Evolutionary conservation across 2,888 invertebrate genomes (phyloP).

Genomic region (Polyploca ridens): DNA sequence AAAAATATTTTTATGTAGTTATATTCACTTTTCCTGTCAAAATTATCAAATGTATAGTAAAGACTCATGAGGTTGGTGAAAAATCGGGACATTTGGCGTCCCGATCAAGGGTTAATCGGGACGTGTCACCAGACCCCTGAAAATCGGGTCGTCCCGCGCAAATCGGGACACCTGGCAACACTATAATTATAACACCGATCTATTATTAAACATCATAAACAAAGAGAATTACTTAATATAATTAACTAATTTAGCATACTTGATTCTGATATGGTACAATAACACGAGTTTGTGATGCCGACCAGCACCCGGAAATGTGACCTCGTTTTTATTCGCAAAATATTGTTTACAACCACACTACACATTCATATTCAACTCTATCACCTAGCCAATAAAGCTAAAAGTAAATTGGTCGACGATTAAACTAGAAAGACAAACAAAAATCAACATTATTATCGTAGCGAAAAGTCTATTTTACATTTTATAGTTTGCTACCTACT

Average conservation of each 20-base stretch:
- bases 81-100: no score
- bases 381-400: conserved; percentile 22
- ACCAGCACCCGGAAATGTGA: conserved; percentile 35
- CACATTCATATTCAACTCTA: conserved; percentile 23
- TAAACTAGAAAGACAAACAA: background rate
- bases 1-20: no score
- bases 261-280: background rate
- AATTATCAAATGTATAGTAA: no score
- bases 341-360: conserved; percentile 34
- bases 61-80: no score
- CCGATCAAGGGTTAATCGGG: no score
- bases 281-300: conserved; percentile 24
- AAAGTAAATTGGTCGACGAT: conserved; percentile 14
- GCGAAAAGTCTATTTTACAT: conserved; percentile 6
- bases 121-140: no score
- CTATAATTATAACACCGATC: no score
- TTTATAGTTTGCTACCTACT: background rate
- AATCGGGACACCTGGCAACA: no score
- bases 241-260: background rate
- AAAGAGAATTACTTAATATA: conserved; percentile 1
- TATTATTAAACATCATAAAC: background rate
- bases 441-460: conserved; percentile 7
- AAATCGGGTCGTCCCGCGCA: no score
- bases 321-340: conserved; percentile 41
- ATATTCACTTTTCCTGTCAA: no score